A percentile compares a stretch with the other conserved stretches of the same genome.
These are phyloP conservation scores for Notolabrus celidotus DNA, from an alignment of 2,797 vertebrate genomes.

Conservation along the genomic window DNA sequence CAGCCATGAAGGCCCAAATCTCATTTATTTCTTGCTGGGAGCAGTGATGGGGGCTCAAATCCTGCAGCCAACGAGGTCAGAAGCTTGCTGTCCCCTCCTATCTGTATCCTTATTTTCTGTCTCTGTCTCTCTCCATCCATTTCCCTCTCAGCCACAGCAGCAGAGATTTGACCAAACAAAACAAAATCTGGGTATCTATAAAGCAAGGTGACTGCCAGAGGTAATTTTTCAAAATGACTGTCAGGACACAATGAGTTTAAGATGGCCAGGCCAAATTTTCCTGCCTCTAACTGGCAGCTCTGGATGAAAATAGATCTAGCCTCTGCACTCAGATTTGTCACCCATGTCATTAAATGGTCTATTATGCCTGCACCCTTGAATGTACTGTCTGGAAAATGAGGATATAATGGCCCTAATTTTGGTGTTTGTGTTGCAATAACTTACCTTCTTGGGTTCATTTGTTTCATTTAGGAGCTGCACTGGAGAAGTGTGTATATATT, in stretches of 20 bases:
- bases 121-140: conserved; percentile 13
- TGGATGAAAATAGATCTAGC: conserved; percentile 63
- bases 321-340: conserved; percentile 64
- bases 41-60: conserved; percentile 43
- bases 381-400: conserved; percentile 40
- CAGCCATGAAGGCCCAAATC: conserved; percentile 33
- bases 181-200: conserved; percentile 55
- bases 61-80: conserved; percentile 51
- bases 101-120: conserved; percentile 5
- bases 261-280: conserved; percentile 50
- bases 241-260: conserved; percentile 67
- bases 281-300: conserved; percentile 52
- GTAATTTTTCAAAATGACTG: conserved; percentile 67
- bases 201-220: conserved; percentile 78
- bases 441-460: conserved; percentile 14
- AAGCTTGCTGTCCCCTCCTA: conserved; percentile 24
- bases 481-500: conserved; percentile 12
- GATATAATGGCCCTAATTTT: too few relatives aligned
- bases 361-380: conserved; percentile 48
- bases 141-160: conserved; percentile 54
- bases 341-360: conserved; percentile 57
- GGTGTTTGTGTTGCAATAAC: too few relatives aligned
- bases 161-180: conserved; percentile 72
- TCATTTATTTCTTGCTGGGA: conserved; percentile 62
- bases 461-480: conserved; percentile 38